Evolutionary conservation across 2,797 vertebrate species (phyloP).

Genomic region (Capromys pilorides): DNA sequence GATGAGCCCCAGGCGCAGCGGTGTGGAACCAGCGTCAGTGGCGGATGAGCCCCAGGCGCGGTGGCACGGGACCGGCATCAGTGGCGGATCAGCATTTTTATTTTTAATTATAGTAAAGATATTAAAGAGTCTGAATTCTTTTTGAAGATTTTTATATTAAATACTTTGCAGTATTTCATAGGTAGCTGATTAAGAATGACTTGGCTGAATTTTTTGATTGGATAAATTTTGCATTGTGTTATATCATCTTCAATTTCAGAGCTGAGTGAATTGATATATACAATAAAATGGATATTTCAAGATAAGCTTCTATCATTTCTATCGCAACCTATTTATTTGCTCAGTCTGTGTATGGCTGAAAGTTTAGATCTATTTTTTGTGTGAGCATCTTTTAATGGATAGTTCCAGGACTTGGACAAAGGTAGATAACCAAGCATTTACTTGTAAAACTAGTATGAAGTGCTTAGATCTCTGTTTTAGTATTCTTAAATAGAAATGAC

Average conservation of each 20-base stretch:
- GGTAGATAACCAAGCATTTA: background rate
- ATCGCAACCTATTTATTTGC: background rate
- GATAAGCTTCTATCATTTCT: too few species aligned
- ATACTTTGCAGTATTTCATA: conserved; percentile 21
- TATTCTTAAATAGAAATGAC: background rate
- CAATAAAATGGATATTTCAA: background rate
- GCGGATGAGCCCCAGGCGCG: too few species aligned
- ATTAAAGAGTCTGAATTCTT: background rate
- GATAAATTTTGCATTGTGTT: background rate
- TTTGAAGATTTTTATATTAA: background rate
- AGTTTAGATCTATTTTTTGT: background rate
- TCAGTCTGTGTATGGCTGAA: background rate
- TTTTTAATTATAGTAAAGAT: background rate
- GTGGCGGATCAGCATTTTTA: too few species aligned
- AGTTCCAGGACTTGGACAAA: background rate
- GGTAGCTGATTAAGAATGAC: background rate
- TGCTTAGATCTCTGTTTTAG: background rate
- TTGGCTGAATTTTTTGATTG: background rate
- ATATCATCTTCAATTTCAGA: background rate
- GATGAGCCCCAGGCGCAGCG: too few species aligned
- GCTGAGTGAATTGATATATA: background rate
- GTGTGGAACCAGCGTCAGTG: too few species aligned
- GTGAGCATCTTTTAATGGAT: background rate
- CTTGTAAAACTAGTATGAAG: background rate
- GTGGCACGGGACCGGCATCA: too few species aligned